phyloP scores from a whole-genome alignment of 2,888 invertebrate genomes.

The Microctonus aethiopoides region DNA sequence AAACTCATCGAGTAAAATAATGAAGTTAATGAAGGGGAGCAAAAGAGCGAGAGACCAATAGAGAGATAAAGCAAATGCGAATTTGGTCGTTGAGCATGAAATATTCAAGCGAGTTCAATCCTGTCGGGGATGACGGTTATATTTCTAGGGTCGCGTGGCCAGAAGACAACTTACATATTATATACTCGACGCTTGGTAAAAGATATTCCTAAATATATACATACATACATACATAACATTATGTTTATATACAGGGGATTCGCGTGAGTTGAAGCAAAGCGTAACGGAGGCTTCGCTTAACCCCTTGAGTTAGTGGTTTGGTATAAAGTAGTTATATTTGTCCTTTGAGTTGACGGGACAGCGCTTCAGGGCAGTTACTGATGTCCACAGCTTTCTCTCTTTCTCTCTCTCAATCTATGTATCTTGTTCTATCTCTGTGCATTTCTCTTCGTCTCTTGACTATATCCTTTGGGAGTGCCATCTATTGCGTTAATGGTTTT shows the following conservation, averaged over 20 bases:
- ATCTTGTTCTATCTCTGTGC: neutral
- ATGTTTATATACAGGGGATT: constrained; percentile 14
- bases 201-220: too few species aligned
- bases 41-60: neutral
- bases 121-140: constrained; percentile 49
- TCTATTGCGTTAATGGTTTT: constrained; percentile 59
- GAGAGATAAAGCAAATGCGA: constrained; percentile 47
- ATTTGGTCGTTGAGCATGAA: constrained; percentile 58
- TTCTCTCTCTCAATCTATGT: neutral
- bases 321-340: constrained; percentile 67
- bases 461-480: constrained; percentile 60
- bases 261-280: constrained; percentile 46
- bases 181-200: too few species aligned
- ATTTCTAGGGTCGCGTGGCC: constrained; percentile 37
- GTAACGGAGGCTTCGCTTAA: constrained; percentile 62
- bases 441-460: neutral
- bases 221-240: neutral
- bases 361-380: constrained; percentile 38
- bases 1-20: constrained; percentile 53
- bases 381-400: constrained; percentile 2
- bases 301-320: constrained; percentile 65
- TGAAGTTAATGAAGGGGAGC: constrained; percentile 59
- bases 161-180: too few species aligned
- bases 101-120: constrained; percentile 67
- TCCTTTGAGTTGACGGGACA: constrained; percentile 63